Base-by-base conservation (phyloP, 1,140 invertebrate genomes). In the Drosophila ironensis region DNA sequence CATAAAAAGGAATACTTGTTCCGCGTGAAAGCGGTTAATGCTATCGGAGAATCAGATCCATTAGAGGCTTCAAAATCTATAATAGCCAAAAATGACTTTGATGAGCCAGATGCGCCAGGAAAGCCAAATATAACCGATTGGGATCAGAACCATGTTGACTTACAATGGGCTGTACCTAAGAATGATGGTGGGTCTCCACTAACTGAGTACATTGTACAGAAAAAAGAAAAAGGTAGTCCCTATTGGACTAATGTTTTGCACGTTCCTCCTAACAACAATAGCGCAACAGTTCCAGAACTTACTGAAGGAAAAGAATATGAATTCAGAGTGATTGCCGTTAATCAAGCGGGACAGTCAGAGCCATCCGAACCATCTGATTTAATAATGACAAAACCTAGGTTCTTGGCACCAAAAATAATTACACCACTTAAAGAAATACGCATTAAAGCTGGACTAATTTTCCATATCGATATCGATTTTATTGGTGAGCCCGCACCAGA, bases 301-400 rank as follows among this genome's bases (percentile, higher is more conserved):
- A 95, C 93, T 2, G 97, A 98, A 90, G 97, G 97, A 22, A 96
- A 98, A 90, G 96, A 98, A 87, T 99, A 99, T 90, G 97, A 99
- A 90, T 99, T 99, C 92, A 92, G 98, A 70, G 93, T 99, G 0
- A 96, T 97, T 77, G 98, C 98, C 16, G 94, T 96, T 2, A 99
- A 99, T 91, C 94, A 97, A 86, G 98, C 97, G 40, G 99, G 99
- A 25, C 95, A 96, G 80, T 98, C 98, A 37, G 97, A 98, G 90
- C 97, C 98, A 4, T 98, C 96, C 46, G 97, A 98, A 87, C 95
- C 98, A 28, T 98, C 96, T 24, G 95, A 98, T 82, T 92, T 96
- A 30, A 93, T 99, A 57, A 96, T 94, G 40, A 95, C 95, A 45
- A 97, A 98, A 87, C 94, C 96, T 60, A 93, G 97, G 90, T 95